Conservation (phyloP, 53 echinoderm and acorn worm species). For the Crossaster papposus region DNA sequence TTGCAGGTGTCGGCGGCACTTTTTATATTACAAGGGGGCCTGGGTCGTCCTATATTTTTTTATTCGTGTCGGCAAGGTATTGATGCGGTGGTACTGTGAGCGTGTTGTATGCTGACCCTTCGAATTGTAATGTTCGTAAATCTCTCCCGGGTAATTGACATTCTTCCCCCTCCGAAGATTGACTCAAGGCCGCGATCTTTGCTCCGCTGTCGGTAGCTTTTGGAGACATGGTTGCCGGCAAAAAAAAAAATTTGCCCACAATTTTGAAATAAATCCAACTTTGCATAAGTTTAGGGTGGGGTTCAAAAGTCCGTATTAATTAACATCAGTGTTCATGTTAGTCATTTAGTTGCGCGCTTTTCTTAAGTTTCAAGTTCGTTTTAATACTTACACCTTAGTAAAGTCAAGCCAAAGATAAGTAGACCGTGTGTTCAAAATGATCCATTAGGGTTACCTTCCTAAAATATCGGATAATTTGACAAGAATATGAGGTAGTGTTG, state of each 20-base stretch:
- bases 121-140: conserved; percentile 24
- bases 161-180: conserved; percentile 5
- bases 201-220: conserved; percentile 3
- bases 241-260: not conserved
- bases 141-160: conserved; percentile 32
- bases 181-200: conserved; percentile 6
- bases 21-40: not conserved
- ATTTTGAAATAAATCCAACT: not conserved
- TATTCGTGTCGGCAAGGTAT: conserved; percentile 31
- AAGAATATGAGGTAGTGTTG: no score
- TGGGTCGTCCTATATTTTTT: not conserved
- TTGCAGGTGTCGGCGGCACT: conserved; percentile 50
- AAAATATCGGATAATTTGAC: no score
- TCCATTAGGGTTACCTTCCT: no score
- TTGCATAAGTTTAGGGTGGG: not conserved
- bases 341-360: no score
- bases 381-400: no score
- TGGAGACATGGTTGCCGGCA: not conserved
- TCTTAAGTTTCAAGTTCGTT: no score
- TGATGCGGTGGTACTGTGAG: conserved; percentile 45
- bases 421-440: no score
- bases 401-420: no score
- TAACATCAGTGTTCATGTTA: no score
- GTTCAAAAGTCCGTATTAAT: no score
- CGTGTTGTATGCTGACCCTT: conserved; percentile 6